phyloP scores from a whole-genome alignment of 2,888 invertebrate species.

The Polydrusus pterygomalis region DNA sequence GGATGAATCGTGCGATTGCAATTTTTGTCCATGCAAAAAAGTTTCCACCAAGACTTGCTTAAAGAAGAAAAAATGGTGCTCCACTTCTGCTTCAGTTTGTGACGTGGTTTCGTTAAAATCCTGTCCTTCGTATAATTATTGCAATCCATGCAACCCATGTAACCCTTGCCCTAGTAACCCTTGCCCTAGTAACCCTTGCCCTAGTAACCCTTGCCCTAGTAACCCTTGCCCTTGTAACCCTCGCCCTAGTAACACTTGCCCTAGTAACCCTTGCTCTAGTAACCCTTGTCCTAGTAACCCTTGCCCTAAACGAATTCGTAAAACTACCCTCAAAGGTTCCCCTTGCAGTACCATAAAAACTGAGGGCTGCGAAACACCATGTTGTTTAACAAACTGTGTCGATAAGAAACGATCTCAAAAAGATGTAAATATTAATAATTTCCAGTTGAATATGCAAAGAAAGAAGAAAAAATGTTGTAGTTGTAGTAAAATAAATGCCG shows the following conservation, averaged over 20 bases:
- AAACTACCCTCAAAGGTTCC: constrained; percentile 12
- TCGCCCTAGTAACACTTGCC: no score
- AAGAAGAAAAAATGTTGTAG: constrained; percentile 24
- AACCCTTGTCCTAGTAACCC: no score
- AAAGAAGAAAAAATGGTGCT: constrained; percentile 26
- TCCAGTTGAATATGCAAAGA: constrained; percentile 38
- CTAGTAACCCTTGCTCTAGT: no score
- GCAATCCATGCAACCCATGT: no score
- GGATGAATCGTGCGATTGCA: constrained; percentile 20
- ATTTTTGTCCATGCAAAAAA: not conserved
- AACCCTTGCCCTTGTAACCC: no score
- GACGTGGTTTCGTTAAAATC: constrained; percentile 12
- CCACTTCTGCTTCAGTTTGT: constrained; percentile 19
- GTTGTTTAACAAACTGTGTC: not conserved
- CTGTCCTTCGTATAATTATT: not conserved
- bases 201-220: no score
- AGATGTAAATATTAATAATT: constrained; percentile 50
- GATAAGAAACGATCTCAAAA: constrained; percentile 28
- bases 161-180: no score
- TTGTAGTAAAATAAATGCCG: constrained; percentile 12
- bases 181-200: no score
- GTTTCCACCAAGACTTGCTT: constrained; percentile 22
- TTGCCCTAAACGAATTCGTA: not conserved
- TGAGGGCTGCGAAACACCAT: not conserved
- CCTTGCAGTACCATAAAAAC: constrained; percentile 25